Base-by-base conservation (phyloP, 2,113 vertebrate species). In the Danionella cerebrum region DNA sequence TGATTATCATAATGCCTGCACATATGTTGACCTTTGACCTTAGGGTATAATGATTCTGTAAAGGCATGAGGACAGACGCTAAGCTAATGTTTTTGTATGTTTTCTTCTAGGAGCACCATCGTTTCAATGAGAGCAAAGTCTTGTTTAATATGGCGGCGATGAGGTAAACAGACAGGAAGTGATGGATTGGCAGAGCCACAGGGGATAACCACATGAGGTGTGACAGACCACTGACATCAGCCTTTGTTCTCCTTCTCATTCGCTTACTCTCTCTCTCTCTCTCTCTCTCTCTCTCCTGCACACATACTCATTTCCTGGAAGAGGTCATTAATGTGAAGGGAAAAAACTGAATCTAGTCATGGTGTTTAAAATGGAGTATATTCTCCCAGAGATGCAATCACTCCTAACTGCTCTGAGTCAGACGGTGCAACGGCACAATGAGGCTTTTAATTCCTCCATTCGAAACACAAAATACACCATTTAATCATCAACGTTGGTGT, bases 291-390 rank as follows among this genome's bases (percentile, higher is more conserved):
- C 65, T 33, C 58, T 58, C 65, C 24, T 25, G 21, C 51, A 13
- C 67, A 64, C 54, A 45, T 48, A 51, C 70, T 50, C 54, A 57
- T 86, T 87, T 85, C 79, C 79, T 84, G 85, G 83, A 85, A 66
- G 76, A 74, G 80, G 80, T 84, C 83, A 86, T 84, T 85, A 83
- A 73, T 86, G 83, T 79, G 81, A 73, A 82, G 19, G 29, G 79
- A 83, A 84, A 87, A 79, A 81, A 73, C 65, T 72, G 80, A 83
- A 85, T 79, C 81, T 78, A 81, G 76, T 82, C 76, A 70, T 65
- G 65, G 76, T 70, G n/a, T 78, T 72, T 22, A 72, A 60, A 72
- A 75, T 83, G 81, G 85, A 82, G 81, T 76, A 77, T 81, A 80
- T 76, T 79, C 79, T 77, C 78, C 72, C 64, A 42, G 42, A 67